These are phyloP conservation scores for Brachystomella parvula DNA, from an alignment of 1,140 invertebrate genomes.

Conservation along the genomic window DNA sequence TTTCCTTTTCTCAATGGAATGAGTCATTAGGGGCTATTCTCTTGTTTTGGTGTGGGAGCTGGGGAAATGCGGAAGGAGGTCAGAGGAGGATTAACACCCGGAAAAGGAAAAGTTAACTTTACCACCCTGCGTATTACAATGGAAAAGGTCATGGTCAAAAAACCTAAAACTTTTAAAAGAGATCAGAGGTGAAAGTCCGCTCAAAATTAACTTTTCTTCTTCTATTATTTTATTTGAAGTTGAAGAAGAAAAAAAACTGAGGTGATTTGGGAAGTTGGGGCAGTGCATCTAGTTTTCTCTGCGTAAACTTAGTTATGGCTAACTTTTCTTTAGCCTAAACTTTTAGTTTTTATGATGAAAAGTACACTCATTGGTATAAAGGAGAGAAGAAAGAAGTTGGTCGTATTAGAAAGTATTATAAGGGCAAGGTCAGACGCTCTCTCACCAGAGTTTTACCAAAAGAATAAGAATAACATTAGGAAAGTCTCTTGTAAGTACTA, in stretches of 20 bases:
- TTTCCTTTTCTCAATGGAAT: constrained; percentile 12
- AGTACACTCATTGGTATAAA: constrained; percentile 5
- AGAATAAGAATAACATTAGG: not conserved
- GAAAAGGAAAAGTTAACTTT: not conserved
- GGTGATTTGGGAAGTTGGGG: not conserved
- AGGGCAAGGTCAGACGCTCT: constrained; percentile 4
- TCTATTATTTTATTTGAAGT: too few relatives aligned
- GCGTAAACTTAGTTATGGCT: not conserved
- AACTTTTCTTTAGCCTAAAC: constrained; percentile 1
- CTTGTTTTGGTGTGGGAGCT: not conserved
- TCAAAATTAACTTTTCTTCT: not conserved
- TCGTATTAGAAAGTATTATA: not conserved
- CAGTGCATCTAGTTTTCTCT: not conserved
- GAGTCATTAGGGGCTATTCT: constrained; percentile 9
- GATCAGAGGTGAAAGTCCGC: not conserved
- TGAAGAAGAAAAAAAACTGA: not conserved
- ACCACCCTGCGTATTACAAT: not conserved
- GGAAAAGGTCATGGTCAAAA: not conserved
- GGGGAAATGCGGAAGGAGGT: not conserved
- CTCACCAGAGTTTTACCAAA: not conserved
- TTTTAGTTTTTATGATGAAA: constrained; percentile 11
- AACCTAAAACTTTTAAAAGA: too few relatives aligned
- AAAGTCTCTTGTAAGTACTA: not conserved
- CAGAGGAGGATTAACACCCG: not conserved
- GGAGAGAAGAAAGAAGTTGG: not conserved